These are phyloP conservation scores for Rhinolophus ferrumequinum DNA, from an alignment of 2,113 vertebrate species.

Conservation along the genomic window DNA sequence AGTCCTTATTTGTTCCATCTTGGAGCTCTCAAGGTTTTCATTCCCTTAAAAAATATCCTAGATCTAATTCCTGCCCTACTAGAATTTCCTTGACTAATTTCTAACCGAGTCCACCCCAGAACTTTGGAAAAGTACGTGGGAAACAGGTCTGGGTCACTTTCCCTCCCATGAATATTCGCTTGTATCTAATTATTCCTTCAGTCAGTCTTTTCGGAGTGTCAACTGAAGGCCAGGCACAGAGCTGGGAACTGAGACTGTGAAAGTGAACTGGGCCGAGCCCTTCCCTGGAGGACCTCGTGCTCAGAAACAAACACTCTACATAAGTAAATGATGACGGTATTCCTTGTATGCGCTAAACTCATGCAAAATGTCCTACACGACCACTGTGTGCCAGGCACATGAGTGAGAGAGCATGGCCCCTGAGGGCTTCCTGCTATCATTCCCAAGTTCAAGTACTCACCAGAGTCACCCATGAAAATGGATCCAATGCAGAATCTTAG, in stretches of 20 bases:
- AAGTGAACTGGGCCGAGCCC: neutral
- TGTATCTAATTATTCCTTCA: neutral
- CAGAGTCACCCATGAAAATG: neutral
- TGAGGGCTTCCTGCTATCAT: fast-evolving
- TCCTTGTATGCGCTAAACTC: neutral
- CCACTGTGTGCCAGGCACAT: neutral
- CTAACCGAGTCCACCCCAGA: neutral
- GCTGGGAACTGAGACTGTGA: neutral
- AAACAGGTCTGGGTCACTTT: neutral
- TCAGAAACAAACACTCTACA: neutral
- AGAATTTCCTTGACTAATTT: conserved; percentile 44
- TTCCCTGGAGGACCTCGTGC: neutral
- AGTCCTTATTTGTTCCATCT: conserved; percentile 36
- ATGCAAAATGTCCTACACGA: fast-evolving
- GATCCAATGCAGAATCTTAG: neutral
- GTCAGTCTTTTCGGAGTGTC: neutral
- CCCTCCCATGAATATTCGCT: neutral
- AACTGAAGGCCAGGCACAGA: neutral
- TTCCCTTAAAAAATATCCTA: neutral
- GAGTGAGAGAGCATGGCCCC: fast-evolving
- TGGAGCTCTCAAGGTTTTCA: neutral
- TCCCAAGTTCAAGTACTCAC: neutral
- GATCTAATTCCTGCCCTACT: neutral
- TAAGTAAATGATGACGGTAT: neutral
- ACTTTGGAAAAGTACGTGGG: neutral